Evolutionary conservation across 2,113 vertebrate species (phyloP).

Genomic region (Tylochromis polylepis): DNA sequence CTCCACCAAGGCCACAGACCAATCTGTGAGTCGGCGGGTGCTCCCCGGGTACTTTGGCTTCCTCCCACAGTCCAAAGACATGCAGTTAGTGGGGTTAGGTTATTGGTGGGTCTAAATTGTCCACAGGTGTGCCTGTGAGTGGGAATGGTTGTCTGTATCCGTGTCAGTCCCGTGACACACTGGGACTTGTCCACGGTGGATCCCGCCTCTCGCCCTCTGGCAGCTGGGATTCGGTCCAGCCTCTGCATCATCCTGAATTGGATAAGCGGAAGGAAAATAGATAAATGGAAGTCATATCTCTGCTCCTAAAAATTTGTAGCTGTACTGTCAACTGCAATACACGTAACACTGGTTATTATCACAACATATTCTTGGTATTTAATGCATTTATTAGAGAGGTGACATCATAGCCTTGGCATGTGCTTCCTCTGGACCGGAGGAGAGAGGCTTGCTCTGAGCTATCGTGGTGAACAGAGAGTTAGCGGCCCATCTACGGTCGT

Average conservation of each 20-base stretch:
- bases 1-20: background rate
- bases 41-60: background rate
- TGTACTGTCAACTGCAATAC: background rate
- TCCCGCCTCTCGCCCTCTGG: background rate
- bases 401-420: background rate
- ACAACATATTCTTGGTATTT: background rate
- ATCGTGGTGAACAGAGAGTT: background rate
- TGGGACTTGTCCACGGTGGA: background rate
- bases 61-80: background rate
- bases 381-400: background rate
- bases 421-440: background rate
- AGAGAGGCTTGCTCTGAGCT: background rate
- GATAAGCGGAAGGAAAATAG: fast-evolving
- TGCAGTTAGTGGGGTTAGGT: background rate
- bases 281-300: background rate
- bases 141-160: background rate
- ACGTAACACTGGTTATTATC: background rate
- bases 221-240: background rate
- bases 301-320: background rate
- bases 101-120: background rate
- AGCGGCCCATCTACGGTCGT: background rate
- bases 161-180: background rate
- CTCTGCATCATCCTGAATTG: fast-evolving
- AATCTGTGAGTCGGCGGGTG: background rate
- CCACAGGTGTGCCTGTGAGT: fast-evolving